Base-by-base conservation (phyloP, 2,888 invertebrate species). In the Tethea ocularis region DNA sequence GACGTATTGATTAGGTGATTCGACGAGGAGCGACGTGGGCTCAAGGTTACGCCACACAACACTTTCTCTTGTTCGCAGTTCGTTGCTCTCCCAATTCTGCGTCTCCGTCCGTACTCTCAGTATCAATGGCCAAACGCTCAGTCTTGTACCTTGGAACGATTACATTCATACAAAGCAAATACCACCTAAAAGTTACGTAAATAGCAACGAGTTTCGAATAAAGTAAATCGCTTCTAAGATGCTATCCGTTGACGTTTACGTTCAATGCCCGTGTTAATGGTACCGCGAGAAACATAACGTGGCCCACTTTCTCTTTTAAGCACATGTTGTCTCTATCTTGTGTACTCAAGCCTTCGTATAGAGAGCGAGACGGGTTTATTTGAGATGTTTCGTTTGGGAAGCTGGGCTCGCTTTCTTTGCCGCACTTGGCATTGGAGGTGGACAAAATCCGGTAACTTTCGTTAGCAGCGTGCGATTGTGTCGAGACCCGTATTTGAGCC, bases 231-330 rank as follows among this genome's bases (percentile, higher is more conserved):
- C 64, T 61, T 68, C 66, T 63, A 75, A 84, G 83, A 84, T 86
- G 75, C 78, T 83, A 84, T 84, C 82, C 85, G 78, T 82, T 87
- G 85, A 83, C 86, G 88, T 89, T 88, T 87, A 89, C 89, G 91
- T 91, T 88, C 91, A 89, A 88, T 89, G 91, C 87, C 88, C 90
- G 86, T 87, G 88, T 81, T 90, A 91, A 92, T 92, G 87, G 88
- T 87, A 90, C 82, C 85, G 33, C 33, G 87, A 87, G 91, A 88
- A 92, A 91, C 92, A 84, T 90, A 93, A 89, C 90, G 84, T 92
- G 92, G 91, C 93, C 92, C 92, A 92, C 93, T 93, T 93, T 93
- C 93, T 93, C 93, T 93, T 92, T 93, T 91, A 90, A 88, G 84
- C 86, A 81, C 81, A 82, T 77, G 80, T 80, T 72, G 86, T 91